These are phyloP conservation scores for Margarornis squamiger DNA, from an alignment of 2,797 vertebrate genomes.

Conservation along the genomic window DNA sequence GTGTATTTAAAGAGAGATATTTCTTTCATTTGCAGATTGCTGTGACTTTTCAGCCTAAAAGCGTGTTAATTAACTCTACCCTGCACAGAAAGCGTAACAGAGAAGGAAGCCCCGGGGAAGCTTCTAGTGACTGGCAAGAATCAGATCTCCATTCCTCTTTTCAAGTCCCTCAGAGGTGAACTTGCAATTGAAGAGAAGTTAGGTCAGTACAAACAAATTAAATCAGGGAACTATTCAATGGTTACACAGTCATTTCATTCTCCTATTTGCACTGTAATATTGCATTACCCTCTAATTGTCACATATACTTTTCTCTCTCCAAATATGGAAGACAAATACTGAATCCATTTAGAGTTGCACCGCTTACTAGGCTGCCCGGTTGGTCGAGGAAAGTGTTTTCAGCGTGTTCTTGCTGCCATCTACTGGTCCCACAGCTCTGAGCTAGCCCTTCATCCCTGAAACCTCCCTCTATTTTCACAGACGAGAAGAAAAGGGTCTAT, in stretches of 20 bases:
- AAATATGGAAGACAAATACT: conserved; percentile 67
- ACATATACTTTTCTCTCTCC: conserved; percentile 50
- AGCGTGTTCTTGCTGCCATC: conserved; percentile 73
- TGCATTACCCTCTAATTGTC: conserved; percentile 69
- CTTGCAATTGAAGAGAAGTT: conserved; percentile 8
- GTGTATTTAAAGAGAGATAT: neutral
- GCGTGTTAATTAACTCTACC: neutral
- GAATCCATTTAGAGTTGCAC: neutral
- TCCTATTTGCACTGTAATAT: conserved; percentile 64
- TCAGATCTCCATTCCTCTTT: neutral
- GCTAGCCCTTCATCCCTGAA: neutral
- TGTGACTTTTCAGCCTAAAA: neutral
- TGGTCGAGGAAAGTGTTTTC: neutral
- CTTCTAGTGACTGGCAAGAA: neutral
- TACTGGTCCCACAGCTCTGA: conserved; percentile 28
- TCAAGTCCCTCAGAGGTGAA: neutral
- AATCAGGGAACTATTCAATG: neutral
- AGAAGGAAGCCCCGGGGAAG: neutral
- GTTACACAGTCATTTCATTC: conserved; percentile 44
- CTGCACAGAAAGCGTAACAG: neutral
- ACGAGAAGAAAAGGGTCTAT: neutral
- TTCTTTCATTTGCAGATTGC: neutral
- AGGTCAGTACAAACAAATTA: conserved; percentile 57
- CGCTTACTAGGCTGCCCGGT: neutral
- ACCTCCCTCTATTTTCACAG: neutral